Conservation (phyloP, 2,797 vertebrate genomes). For the Leptatherina wallacei region DNA sequence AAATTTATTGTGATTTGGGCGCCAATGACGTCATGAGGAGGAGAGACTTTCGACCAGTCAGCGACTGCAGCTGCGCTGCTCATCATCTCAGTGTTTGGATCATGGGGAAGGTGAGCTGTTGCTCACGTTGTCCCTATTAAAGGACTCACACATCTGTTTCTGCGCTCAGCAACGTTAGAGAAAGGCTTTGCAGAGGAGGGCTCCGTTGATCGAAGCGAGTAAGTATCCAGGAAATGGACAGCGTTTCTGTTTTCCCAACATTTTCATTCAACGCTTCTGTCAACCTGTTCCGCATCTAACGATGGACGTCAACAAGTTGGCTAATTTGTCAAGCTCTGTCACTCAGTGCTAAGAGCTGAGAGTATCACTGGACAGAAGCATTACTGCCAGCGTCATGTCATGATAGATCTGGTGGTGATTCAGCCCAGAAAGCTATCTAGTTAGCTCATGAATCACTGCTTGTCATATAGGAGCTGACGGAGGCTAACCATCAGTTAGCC, state of each 20-base stretch:
- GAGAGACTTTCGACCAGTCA: conserved; percentile 73
- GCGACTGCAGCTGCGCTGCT: conserved; percentile 14
- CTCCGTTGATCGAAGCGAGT: conserved; percentile 1
- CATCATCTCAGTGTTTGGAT: conserved; percentile 44
- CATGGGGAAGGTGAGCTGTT: conserved; percentile 49
- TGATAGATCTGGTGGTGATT: not conserved
- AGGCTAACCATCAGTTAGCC: conserved; percentile 36
- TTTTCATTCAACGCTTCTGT: not conserved
- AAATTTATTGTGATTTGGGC: not conserved
- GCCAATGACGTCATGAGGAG: conserved; percentile 67
- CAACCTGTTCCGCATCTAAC: conserved; percentile 30
- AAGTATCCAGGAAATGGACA: not conserved
- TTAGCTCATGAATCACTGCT: not conserved
- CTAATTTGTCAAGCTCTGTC: conserved; percentile 33
- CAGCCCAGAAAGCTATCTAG: not conserved
- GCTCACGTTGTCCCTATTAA: conserved; percentile 2
- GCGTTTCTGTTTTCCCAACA: not conserved
- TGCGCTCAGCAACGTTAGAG: not conserved
- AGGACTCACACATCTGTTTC: not conserved
- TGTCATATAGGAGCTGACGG: conserved; percentile 4
- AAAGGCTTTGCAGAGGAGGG: not conserved
- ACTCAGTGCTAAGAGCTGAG: not conserved
- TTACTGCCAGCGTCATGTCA: not conserved
- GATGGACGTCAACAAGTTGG: conserved; percentile 47
- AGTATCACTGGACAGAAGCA: not conserved